A percentile compares a stretch with the other conserved stretches of the same genome.
Evolutionary conservation across 2,113 vertebrate species (phyloP).

Genomic region (Oncorhynchus tshawytscha): DNA sequence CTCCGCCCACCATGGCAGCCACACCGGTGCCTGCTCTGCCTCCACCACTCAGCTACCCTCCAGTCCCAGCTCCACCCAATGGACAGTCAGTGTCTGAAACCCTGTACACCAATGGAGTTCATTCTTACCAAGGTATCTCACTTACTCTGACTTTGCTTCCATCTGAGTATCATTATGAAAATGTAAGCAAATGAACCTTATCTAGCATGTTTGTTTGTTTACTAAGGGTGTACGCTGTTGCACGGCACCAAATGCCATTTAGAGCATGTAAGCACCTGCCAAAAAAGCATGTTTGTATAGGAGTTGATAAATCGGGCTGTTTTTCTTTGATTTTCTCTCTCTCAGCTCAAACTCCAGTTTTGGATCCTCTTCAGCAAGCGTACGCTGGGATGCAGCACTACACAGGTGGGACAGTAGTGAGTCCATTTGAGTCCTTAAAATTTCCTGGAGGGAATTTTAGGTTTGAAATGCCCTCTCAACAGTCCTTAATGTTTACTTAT

Average conservation of each 20-base stretch:
- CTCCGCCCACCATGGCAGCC: slow-evolving; percentile 84
- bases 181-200: no score
- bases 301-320: slow-evolving; percentile 14
- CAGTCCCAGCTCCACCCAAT: slow-evolving; percentile 76
- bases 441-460: not conserved
- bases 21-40: slow-evolving; percentile 84
- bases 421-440: not conserved
- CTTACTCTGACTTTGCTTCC: not conserved
- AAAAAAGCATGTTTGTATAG: slow-evolving; percentile 36
- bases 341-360: slow-evolving; percentile 87
- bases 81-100: slow-evolving; percentile 83
- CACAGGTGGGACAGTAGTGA: slow-evolving; percentile 71
- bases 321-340: slow-evolving; percentile 13
- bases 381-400: slow-evolving; percentile 94
- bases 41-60: slow-evolving; percentile 82
- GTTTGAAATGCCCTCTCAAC: not conserved
- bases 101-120: slow-evolving; percentile 85
- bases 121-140: slow-evolving; percentile 82
- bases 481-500: not conserved
- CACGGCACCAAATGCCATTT: slow-evolving; percentile 17
- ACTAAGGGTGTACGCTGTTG: no score
- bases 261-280: slow-evolving; percentile 33
- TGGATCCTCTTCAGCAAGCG: slow-evolving; percentile 90
- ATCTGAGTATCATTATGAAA: no score
- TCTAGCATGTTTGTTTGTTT: no score